These are phyloP conservation scores for Cydia pomonella DNA, from an alignment of 1,140 invertebrate genomes.

Conservation along the genomic window DNA sequence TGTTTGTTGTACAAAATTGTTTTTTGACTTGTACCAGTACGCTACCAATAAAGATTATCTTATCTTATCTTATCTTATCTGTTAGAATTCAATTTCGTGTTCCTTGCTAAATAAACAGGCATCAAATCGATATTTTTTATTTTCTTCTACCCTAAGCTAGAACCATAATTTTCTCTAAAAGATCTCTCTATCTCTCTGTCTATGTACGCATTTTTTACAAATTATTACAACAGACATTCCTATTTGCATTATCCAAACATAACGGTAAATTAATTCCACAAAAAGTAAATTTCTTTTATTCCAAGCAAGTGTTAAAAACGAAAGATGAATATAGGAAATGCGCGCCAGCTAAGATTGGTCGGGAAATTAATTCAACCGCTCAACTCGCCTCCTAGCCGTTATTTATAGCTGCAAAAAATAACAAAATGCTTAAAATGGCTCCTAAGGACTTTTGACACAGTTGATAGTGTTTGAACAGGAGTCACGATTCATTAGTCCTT, in stretches of 20 bases:
- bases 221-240: not conserved
- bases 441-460: constrained; percentile 15
- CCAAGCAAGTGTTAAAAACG: not conserved
- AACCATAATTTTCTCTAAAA: not conserved
- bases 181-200: not conserved
- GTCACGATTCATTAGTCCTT: no score
- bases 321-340: constrained; percentile 22
- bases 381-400: constrained; percentile 21
- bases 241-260: not conserved
- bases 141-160: no score
- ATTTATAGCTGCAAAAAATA: constrained; percentile 32
- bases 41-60: no score
- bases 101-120: no score
- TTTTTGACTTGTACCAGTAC: no score
- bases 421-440: constrained; percentile 32
- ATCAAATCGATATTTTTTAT: no score
- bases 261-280: constrained; percentile 1
- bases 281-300: not conserved
- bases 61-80: no score
- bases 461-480: not conserved
- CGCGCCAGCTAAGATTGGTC: constrained; percentile 9
- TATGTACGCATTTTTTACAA: no score
- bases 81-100: no score
- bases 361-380: constrained; percentile 31
- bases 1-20: no score